Percentiles rank a stretch among this genome's conserved stretches.
Evolutionary conservation across 2,888 invertebrate genomes (phyloP).

Genomic region (Dinocampus coccinellae): DNA sequence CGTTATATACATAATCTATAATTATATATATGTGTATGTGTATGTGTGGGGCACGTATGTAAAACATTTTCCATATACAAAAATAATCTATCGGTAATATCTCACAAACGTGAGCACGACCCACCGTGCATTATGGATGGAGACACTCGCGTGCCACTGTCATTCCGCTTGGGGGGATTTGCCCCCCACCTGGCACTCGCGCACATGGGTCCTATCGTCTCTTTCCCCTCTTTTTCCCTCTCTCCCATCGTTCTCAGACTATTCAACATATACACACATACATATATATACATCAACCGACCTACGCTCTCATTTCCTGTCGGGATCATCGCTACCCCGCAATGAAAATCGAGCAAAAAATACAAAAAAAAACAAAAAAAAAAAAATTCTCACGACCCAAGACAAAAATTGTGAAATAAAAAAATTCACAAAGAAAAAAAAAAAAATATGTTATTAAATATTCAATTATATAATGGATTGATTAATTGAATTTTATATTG

Average conservation of each 20-base stretch:
- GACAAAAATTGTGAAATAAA: background rate
- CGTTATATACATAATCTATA: too few relatives aligned
- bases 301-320: background rate
- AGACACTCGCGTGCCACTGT: constrained; percentile 61
- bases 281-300: background rate
- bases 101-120: constrained; percentile 53
- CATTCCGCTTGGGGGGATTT: constrained; percentile 28
- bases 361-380: background rate
- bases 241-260: background rate
- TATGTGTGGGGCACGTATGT: constrained; percentile 9
- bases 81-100: constrained; percentile 65
- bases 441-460: background rate
- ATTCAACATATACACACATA: background rate
- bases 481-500: too few relatives aligned
- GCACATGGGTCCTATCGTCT: too few relatives aligned
- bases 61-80: constrained; percentile 49
- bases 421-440: background rate
- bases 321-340: constrained; percentile 6
- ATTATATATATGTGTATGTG: constrained; percentile 5
- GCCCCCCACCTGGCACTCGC: background rate
- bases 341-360: background rate
- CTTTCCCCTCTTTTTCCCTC: too few relatives aligned
- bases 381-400: background rate
- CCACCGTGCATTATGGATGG: constrained; percentile 65
- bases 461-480: background rate